Percentiles rank a stretch among this genome's conserved stretches.
These are phyloP conservation scores for Holacanthus passer DNA, from an alignment of 2,113 vertebrate genomes.

Conservation along the genomic window DNA sequence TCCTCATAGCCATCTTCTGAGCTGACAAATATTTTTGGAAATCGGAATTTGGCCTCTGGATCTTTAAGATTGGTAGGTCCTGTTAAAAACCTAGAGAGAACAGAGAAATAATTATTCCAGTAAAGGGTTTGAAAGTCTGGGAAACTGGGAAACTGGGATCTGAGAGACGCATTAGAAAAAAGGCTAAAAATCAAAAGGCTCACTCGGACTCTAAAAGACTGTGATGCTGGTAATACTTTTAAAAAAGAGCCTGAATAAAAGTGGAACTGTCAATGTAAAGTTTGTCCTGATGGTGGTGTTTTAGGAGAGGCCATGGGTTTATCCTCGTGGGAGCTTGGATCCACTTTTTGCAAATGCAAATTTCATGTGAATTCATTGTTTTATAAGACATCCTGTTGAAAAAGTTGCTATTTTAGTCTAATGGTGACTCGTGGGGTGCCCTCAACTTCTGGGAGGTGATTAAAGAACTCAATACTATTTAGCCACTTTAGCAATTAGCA, in stretches of 20 bases:
- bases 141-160: no score
- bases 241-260: not conserved
- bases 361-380: not conserved
- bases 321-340: not conserved
- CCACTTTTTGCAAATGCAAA: no score
- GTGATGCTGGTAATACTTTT: not conserved
- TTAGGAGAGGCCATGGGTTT: not conserved
- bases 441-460: not conserved
- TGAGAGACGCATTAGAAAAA: not conserved
- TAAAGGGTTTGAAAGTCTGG: not conserved
- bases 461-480: not conserved
- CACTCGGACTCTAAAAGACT: no score
- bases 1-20: conserved; percentile 92
- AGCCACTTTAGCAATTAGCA: not conserved
- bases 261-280: not conserved
- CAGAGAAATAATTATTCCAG: conserved; percentile 15
- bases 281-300: no score
- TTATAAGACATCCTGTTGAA: not conserved
- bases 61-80: conserved; percentile 96
- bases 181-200: not conserved
- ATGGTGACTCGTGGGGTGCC: not conserved
- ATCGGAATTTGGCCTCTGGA: conserved; percentile 95
- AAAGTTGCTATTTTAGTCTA: not conserved
- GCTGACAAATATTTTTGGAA: conserved; percentile 97
- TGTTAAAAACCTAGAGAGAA: conserved; percentile 92